A percentile compares a stretch with the other conserved stretches of the same genome.
These are phyloP conservation scores for Hyalella azteca DNA, from an alignment of 2,888 invertebrate species.

Conservation along the genomic window DNA sequence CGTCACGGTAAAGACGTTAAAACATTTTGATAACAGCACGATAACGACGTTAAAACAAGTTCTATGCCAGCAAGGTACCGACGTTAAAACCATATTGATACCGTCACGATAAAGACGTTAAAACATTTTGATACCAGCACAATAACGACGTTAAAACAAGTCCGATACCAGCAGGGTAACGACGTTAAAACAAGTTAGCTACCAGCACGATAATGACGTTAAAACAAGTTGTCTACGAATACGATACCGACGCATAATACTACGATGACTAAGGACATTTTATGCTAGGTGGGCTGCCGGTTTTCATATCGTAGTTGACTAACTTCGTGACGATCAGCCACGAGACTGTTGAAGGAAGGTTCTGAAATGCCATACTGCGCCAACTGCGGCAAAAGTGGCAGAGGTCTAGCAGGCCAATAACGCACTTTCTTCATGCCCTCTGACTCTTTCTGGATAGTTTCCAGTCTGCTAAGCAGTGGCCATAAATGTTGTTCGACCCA, in stretches of 20 bases:
- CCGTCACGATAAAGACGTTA: no score
- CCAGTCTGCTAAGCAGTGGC: conserved; percentile 67
- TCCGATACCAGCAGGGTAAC: no score
- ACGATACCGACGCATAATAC: not conserved
- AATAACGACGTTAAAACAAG: no score
- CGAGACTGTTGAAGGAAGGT: conserved; percentile 19
- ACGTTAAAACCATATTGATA: no score
- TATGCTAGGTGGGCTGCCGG: conserved; percentile 15
- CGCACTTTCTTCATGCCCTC: conserved; percentile 54
- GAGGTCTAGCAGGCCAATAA: conserved; percentile 57
- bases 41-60: no score
- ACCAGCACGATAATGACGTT: no score
- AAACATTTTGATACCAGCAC: no score
- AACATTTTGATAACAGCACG: no score
- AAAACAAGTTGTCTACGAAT: no score
- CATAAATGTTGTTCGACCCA: conserved; percentile 74
- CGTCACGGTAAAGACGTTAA: no score
- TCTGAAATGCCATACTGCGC: conserved; percentile 54
- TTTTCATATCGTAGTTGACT: not conserved
- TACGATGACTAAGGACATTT: not conserved
- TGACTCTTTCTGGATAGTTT: conserved; percentile 63
- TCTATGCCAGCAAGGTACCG: no score
- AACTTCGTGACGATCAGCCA: not conserved
- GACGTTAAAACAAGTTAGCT: no score
- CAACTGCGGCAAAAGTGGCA: conserved; percentile 55